phyloP scores from a whole-genome alignment of 2,888 invertebrate genomes.

The Branchellion lobata region DNA sequence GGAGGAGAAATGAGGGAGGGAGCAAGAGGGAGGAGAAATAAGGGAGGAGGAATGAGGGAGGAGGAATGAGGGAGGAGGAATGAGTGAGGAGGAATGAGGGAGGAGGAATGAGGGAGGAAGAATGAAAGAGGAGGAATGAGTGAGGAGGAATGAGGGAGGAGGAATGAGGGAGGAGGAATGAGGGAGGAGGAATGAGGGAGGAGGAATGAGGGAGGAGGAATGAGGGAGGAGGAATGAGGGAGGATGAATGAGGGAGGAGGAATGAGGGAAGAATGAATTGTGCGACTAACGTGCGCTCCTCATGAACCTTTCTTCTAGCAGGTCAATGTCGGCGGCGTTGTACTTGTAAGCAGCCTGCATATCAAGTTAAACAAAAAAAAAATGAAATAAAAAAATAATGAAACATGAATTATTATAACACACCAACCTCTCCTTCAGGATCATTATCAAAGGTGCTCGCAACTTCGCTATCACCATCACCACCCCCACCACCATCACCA shows the following conservation, averaged over 20 bases:
- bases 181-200: too few species aligned
- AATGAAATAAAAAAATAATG: background rate
- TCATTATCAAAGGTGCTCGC: too few species aligned
- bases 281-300: background rate
- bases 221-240: too few species aligned
- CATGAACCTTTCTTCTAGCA: slow-evolving; percentile 28
- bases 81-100: background rate
- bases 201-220: background rate
- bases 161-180: background rate
- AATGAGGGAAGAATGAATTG: background rate
- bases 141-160: too few species aligned
- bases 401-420: background rate
- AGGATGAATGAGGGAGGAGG: too few species aligned
- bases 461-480: too few species aligned
- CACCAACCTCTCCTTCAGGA: too few species aligned
- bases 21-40: too few species aligned
- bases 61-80: background rate
- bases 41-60: too few species aligned
- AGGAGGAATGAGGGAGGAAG: background rate
- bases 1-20: background rate
- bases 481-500: too few species aligned
- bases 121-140: too few species aligned
- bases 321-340: slow-evolving; percentile 23
- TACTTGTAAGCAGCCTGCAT: background rate
- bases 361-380: background rate